phyloP scores from a whole-genome alignment of 2,797 vertebrate species.

The Scarus forsteni region DNA sequence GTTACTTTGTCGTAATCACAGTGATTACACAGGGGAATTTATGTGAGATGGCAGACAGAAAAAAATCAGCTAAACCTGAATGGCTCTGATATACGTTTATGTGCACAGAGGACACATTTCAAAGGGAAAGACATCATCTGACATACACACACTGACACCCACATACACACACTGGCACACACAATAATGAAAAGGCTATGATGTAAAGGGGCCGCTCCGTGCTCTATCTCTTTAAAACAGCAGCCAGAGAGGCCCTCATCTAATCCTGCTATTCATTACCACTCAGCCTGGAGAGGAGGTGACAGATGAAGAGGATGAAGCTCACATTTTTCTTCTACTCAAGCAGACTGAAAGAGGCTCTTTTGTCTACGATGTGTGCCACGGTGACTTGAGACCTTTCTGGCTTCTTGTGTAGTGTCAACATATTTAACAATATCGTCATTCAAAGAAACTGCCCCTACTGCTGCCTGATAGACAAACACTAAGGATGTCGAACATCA shows the following conservation, averaged over 20 bases:
- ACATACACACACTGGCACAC: not conserved
- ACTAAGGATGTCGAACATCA: no score
- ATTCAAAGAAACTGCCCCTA: no score
- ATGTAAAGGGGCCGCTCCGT: slow-evolving; percentile 42
- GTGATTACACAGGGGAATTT: slow-evolving; percentile 29
- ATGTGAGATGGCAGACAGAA: slow-evolving; percentile 1
- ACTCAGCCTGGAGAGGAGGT: slow-evolving; percentile 32
- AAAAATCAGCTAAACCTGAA: slow-evolving; percentile 28
- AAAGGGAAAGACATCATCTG: slow-evolving; percentile 14
- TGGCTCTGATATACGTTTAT: slow-evolving; percentile 1
- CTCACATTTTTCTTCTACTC: not conserved
- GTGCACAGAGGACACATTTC: slow-evolving; percentile 24
- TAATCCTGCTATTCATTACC: slow-evolving; percentile 57
- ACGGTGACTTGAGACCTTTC: not conserved
- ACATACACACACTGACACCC: not conserved
- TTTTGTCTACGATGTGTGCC: not conserved
- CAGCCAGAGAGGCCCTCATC: slow-evolving; percentile 35
- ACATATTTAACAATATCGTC: no score
- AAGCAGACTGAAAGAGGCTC: slow-evolving; percentile 14
- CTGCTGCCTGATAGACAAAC: no score
- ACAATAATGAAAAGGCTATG: slow-evolving; percentile 34
- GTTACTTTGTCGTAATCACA: slow-evolving; percentile 34
- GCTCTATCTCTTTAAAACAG: slow-evolving; percentile 56
- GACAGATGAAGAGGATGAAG: slow-evolving; percentile 34
- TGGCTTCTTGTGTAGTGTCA: not conserved